A percentile compares a stretch with the other conserved stretches of the same genome.
Evolutionary conservation across 2,113 vertebrate genomes (phyloP).

Genomic region (Halcyon malimbica): DNA sequence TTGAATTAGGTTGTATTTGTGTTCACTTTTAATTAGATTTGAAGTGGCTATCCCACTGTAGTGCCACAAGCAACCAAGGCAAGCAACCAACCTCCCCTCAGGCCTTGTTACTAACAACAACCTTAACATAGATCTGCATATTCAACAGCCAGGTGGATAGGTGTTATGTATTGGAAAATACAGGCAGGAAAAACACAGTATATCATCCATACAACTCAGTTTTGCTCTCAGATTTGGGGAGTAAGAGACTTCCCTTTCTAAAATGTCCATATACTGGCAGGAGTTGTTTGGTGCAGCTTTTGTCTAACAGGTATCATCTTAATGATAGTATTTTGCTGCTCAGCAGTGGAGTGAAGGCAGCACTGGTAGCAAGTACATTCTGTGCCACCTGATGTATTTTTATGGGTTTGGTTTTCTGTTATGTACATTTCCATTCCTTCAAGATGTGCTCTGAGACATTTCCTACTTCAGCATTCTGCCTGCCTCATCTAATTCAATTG

Average conservation of each 20-base stretch:
- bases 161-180: background rate
- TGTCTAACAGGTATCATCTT: background rate
- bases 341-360: background rate
- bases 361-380: slow-evolving; percentile 7
- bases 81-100: background rate
- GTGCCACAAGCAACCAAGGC: background rate
- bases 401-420: slow-evolving; percentile 43
- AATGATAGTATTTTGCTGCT: slow-evolving; percentile 2
- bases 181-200: background rate
- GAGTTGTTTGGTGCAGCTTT: background rate
- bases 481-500: slow-evolving; percentile 41
- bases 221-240: background rate
- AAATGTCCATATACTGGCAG: background rate
- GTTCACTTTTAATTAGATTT: slow-evolving; percentile 60
- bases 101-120: slow-evolving; percentile 20
- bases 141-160: background rate
- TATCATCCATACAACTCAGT: background rate
- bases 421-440: slow-evolving; percentile 34
- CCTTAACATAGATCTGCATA: background rate
- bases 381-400: slow-evolving; percentile 36
- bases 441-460: slow-evolving; percentile 28
- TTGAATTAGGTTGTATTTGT: background rate
- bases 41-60: slow-evolving; percentile 25
- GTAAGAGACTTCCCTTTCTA: background rate
- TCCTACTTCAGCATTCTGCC: slow-evolving; percentile 36